phyloP scores from a whole-genome alignment of 2,888 invertebrate species.

The Acanthosoma haemorrhoidale region DNA sequence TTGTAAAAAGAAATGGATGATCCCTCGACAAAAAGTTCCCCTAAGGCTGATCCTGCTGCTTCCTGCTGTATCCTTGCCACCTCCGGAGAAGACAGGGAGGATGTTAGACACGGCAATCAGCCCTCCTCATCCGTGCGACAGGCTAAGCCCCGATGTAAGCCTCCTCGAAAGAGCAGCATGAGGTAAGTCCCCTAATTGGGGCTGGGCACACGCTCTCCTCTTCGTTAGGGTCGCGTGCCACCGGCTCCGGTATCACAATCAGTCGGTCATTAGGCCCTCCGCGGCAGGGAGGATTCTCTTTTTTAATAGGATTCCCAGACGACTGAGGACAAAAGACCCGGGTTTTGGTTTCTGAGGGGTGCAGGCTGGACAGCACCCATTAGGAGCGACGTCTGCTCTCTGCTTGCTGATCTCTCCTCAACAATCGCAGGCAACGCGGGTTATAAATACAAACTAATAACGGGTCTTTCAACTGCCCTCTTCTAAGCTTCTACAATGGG shows the following conservation, averaged over 20 bases:
- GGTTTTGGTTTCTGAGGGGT: neutral
- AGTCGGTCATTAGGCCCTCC: constrained; percentile 12
- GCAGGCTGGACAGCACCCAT: neutral
- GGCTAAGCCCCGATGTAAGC: neutral
- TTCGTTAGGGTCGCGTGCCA: constrained; percentile 5
- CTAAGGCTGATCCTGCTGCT: neutral
- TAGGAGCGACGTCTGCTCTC: neutral
- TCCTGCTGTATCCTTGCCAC: neutral
- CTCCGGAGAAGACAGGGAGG: neutral
- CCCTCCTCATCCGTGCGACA: neutral
- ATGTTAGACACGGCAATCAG: neutral
- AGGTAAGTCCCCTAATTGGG: constrained; percentile 23
- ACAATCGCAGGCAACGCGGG: too few species aligned
- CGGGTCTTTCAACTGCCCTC: neutral
- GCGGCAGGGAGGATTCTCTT: neutral
- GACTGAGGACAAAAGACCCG: neutral
- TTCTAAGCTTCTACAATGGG: neutral
- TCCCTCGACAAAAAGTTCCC: too few species aligned
- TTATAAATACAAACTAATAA: neutral
- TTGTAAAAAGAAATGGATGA: too few species aligned
- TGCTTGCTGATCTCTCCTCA: neutral
- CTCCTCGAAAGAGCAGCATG: neutral
- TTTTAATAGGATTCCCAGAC: constrained; percentile 10
- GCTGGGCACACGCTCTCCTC: neutral
- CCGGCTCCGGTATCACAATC: constrained; percentile 14